Evolutionary conservation across 2,797 vertebrate species (phyloP), one percentile per base, ranked within the genome.

Genomic region (Muscicapa comitata): DNA sequence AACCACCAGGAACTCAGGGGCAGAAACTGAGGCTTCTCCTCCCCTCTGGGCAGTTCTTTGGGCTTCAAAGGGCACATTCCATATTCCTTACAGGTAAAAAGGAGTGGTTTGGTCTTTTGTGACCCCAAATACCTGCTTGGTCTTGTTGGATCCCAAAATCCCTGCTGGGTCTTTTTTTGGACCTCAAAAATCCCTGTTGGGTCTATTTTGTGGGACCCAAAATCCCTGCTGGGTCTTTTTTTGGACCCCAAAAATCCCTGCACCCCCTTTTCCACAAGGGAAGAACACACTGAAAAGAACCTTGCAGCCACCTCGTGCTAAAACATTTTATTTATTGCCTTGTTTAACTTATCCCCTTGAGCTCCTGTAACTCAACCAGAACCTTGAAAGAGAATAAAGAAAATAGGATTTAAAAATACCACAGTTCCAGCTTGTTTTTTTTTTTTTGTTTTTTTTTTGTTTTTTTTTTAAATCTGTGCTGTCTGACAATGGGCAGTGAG

Each of bases 301-400:
- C 1, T 19, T 75, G 79, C 47, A 88, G 62, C 75, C 86, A 88
- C 93, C 62, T 92, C 28, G 0, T 20, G 31, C 90, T 63, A 1
- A n/a, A 88, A 67, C 0, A 1, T 91, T 93, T 94, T 81, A 94
- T 92, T 95, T 90, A 90, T 92, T 95, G 90, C 48, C 90, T 84
- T 94, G 85, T 93, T 95, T 85, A 93, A 95, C 57, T 43, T 18
- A 26, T 23, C 88, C 93, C 93, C 94, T 76, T 2, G 67, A 90
- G 94, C 61, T 90, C 88, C 38, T 67, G 74, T 67, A 95, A 95
- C 77, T 90, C 80, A 23, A 92, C 62, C 88, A 93, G 70, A 74
- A 83, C 37, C 53, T 47, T 21, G 50, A 63, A 71, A 54, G 53
- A 23, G 35, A 81, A 74, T 29, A 83, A 76, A 83, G 15, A 73